These are phyloP conservation scores for Sebastolobus altivelis DNA, from an alignment of 2,797 vertebrate genomes.

Conservation along the genomic window DNA sequence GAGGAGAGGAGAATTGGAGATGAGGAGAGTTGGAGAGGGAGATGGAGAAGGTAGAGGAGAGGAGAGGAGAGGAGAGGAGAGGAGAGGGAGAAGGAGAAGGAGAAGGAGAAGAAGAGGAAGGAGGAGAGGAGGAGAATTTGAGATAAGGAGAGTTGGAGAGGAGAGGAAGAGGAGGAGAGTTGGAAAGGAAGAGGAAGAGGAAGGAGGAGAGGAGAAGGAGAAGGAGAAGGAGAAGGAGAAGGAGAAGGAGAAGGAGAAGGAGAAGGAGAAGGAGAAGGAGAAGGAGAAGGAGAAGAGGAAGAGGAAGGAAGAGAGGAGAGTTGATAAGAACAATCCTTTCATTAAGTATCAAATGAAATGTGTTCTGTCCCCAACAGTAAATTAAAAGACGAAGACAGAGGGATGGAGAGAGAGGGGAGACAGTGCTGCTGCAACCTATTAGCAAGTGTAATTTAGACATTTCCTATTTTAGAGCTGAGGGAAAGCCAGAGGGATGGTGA, in stretches of 20 bases:
- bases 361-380: conserved; percentile 55
- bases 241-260: too few species aligned
- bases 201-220: not conserved
- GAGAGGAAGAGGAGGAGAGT: too few species aligned
- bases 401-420: conserved; percentile 18
- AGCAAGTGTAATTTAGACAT: conserved; percentile 85
- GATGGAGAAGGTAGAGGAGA: not conserved
- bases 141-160: too few species aligned
- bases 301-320: not conserved
- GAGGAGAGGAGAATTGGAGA: not conserved
- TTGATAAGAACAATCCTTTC: conserved; percentile 63
- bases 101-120: too few species aligned
- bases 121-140: not conserved
- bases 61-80: too few species aligned
- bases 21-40: not conserved
- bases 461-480: conserved; percentile 75
- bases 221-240: not conserved
- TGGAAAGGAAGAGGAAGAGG: not conserved
- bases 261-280: too few species aligned
- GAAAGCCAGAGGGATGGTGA: conserved; percentile 52
- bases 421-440: conserved; percentile 71
- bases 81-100: too few species aligned
- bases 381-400: conserved; percentile 57
- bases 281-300: conserved; percentile 1
- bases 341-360: conserved; percentile 73